Evolutionary conservation across 2,888 invertebrate species (phyloP).

Genomic region (Drosophila putrida): DNA sequence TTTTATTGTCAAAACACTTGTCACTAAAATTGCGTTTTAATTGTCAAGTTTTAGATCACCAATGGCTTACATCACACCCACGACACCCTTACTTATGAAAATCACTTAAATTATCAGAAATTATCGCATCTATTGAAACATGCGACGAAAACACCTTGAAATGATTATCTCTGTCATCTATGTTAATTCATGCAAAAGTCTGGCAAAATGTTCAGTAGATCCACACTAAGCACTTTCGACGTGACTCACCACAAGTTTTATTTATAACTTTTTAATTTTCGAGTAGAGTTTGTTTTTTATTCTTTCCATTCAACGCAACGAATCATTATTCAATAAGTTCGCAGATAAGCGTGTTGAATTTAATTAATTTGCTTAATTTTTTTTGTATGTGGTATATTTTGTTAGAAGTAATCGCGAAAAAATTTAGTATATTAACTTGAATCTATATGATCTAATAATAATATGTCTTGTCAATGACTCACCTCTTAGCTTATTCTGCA

Average conservation of each 20-base stretch:
- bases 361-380: constrained; percentile 46
- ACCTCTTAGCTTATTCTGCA: background rate
- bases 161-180: constrained; percentile 53
- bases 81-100: constrained; percentile 9
- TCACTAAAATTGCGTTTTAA: constrained; percentile 24
- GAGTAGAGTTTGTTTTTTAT: constrained; percentile 48
- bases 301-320: constrained; percentile 27
- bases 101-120: constrained; percentile 23
- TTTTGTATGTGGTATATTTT: background rate
- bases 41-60: constrained; percentile 20
- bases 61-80: constrained; percentile 23
- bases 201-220: constrained; percentile 34
- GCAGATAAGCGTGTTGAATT: constrained; percentile 58
- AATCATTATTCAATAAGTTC: constrained; percentile 54
- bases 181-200: constrained; percentile 43
- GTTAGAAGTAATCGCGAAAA: constrained; percentile 8
- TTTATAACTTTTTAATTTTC: constrained; percentile 26
- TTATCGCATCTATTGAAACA: constrained; percentile 16
- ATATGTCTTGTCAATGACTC: background rate
- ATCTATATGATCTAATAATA: background rate
- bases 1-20: constrained; percentile 30
- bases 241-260: constrained; percentile 58
- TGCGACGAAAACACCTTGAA: constrained; percentile 25
- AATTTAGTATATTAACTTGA: background rate
- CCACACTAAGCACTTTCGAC: constrained; percentile 32